phyloP scores from a whole-genome alignment of 1,140 invertebrate species.

The Agrypnia vestita region DNA sequence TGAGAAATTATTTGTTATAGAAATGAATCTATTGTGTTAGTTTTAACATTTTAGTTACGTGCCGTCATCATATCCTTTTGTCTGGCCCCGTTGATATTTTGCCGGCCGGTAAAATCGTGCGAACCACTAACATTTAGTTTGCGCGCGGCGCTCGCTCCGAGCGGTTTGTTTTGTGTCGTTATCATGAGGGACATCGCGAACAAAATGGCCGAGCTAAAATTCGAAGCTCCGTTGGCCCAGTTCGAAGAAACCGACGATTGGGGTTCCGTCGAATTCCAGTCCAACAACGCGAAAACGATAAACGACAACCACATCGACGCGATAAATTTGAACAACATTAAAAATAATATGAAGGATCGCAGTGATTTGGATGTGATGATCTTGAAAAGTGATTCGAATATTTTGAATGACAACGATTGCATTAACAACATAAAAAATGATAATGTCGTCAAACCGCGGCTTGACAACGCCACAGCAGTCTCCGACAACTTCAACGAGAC shows the following conservation, averaged over 20 bases:
- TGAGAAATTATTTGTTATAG: no score
- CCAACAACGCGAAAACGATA: slow-evolving; percentile 69
- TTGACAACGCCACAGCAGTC: slow-evolving; percentile 72
- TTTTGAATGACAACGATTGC: slow-evolving; percentile 73
- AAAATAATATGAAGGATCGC: slow-evolving; percentile 69
- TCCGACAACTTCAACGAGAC: slow-evolving; percentile 89
- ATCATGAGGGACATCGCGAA: slow-evolving; percentile 88
- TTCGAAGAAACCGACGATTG: slow-evolving; percentile 92
- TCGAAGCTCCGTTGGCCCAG: slow-evolving; percentile 95
- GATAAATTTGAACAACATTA: slow-evolving; percentile 75
- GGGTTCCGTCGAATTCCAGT: slow-evolving; percentile 74
- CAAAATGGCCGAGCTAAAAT: slow-evolving; percentile 97
- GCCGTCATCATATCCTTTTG: background rate
- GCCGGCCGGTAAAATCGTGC: slow-evolving; percentile 27
- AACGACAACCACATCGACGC: slow-evolving; percentile 78
- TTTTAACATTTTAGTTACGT: background rate
- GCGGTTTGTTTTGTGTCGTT: slow-evolving; percentile 67
- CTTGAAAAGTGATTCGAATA: slow-evolving; percentile 68
- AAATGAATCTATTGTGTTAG: background rate
- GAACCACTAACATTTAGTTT: slow-evolving; percentile 63
- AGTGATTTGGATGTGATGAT: slow-evolving; percentile 58
- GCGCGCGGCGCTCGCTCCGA: slow-evolving; percentile 65
- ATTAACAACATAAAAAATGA: slow-evolving; percentile 44
- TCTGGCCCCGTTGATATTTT: background rate
- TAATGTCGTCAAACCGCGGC: slow-evolving; percentile 49